Percentiles rank a stretch among this genome's conserved stretches.
phyloP scores from a whole-genome alignment of 1,140 invertebrate genomes.

The Drosophila micromelanica region DNA sequence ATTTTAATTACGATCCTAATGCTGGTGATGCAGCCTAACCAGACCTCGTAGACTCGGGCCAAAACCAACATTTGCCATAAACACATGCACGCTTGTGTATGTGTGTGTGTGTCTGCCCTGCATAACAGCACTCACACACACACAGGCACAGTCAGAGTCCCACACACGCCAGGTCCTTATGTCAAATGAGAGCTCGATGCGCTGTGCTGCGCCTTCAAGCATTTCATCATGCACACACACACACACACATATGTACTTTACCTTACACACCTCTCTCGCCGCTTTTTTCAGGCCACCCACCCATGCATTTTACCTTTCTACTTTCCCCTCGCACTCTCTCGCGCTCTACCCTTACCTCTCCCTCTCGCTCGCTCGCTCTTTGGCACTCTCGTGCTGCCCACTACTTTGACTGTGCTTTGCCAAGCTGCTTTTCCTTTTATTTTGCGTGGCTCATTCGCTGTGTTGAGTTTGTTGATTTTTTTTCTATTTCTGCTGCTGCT shows the following conservation, averaged over 20 bases:
- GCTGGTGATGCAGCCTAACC: constrained; percentile 12
- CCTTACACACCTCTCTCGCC: neutral
- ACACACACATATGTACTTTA: constrained; percentile 14
- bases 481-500: constrained; percentile 5
- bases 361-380: neutral
- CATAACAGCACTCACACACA: neutral
- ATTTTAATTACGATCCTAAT: constrained; percentile 41
- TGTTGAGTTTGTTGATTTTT: constrained; percentile 38
- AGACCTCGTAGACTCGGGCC: neutral
- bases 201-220: constrained; percentile 25
- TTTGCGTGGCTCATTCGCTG: constrained; percentile 54
- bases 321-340: neutral
- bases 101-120: neutral
- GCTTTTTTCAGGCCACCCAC: neutral
- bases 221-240: constrained; percentile 37
- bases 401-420: constrained; percentile 34
- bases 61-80: constrained; percentile 28
- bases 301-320: constrained; percentile 11
- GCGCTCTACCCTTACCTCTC: neutral
- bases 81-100: neutral
- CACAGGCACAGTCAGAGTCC: neutral
- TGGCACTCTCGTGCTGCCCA: constrained; percentile 27
- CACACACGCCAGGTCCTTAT: constrained; percentile 30
- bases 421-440: constrained; percentile 54
- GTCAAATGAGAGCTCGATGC: constrained; percentile 26